Conservation (phyloP, 1,140 invertebrate species). For the Chlorops oryzae region DNA sequence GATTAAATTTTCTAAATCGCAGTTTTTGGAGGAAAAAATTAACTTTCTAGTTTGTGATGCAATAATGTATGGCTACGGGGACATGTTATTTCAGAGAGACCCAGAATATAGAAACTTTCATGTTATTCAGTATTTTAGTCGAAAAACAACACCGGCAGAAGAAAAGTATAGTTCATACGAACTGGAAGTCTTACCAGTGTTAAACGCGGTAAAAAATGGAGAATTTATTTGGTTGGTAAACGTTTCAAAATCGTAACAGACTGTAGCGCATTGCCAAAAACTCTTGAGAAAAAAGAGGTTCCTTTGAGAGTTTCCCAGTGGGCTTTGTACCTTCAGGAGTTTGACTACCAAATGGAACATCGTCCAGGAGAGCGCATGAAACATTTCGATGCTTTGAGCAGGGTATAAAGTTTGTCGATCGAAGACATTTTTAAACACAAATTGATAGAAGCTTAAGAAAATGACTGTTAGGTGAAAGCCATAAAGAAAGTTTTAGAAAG, state of each 20-base stretch:
- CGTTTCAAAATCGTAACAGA: conserved; percentile 18
- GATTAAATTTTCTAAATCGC: too few relatives aligned
- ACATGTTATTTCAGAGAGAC: background rate
- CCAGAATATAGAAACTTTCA: conserved; percentile 4
- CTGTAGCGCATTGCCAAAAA: conserved; percentile 32
- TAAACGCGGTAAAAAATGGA: conserved; percentile 22
- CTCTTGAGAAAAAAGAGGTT: conserved; percentile 22
- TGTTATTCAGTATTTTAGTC: conserved; percentile 28
- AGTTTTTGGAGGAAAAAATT: too few relatives aligned
- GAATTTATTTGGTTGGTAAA: conserved; percentile 10
- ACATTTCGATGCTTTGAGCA: too few relatives aligned
- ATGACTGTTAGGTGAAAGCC: too few relatives aligned
- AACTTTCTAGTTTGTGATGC: too few relatives aligned
- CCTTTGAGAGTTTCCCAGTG: conserved; percentile 4
- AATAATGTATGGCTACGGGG: background rate
- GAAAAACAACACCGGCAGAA: conserved; percentile 24
- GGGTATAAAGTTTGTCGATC: too few relatives aligned
- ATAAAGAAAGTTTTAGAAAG: too few relatives aligned
- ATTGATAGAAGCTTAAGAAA: too few relatives aligned
- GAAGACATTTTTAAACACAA: too few relatives aligned
- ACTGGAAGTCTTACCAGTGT: conserved; percentile 23
- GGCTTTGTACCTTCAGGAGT: too few relatives aligned
- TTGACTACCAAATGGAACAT: too few relatives aligned
- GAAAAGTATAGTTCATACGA: conserved; percentile 28
- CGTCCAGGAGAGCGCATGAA: too few relatives aligned